Percentiles rank a stretch among this genome's conserved stretches.
Evolutionary conservation across 2,888 invertebrate genomes (phyloP).

Genomic region (Esperia sulphurella): DNA sequence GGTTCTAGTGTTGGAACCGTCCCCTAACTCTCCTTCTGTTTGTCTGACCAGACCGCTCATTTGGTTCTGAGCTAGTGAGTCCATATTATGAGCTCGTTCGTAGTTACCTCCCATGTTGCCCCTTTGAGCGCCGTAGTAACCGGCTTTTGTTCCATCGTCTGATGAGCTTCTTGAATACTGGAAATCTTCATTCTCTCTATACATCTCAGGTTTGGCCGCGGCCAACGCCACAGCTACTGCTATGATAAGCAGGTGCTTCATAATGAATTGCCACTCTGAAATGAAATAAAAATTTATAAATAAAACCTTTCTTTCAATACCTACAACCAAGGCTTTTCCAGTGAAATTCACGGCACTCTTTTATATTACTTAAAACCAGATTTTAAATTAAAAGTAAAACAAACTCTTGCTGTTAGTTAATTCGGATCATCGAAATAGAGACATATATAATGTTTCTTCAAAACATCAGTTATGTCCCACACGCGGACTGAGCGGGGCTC

Average conservation of each 20-base stretch:
- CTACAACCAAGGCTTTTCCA: too few relatives aligned
- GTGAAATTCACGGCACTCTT: too few relatives aligned
- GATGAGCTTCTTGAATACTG: slow-evolving; percentile 70
- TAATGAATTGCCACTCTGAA: slow-evolving; percentile 34
- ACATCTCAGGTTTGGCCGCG: slow-evolving; percentile 56
- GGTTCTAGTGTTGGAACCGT: slow-evolving; percentile 48
- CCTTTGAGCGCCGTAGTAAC: slow-evolving; percentile 68
- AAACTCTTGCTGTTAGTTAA: too few relatives aligned
- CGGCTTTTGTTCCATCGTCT: slow-evolving; percentile 65
- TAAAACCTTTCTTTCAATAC: too few relatives aligned
- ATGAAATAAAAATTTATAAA: slow-evolving; percentile 6
- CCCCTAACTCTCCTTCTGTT: slow-evolving; percentile 66
- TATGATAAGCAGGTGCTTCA: slow-evolving; percentile 51
- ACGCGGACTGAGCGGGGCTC: too few relatives aligned
- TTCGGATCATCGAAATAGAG: too few relatives aligned
- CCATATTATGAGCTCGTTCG: slow-evolving; percentile 74
- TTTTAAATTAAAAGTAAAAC: too few relatives aligned
- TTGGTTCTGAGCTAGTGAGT: slow-evolving; percentile 63
- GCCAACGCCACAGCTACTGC: slow-evolving; percentile 47
- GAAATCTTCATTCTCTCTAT: slow-evolving; percentile 72
- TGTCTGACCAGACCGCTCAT: slow-evolving; percentile 64
- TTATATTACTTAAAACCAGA: too few relatives aligned
- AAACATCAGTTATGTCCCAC: too few relatives aligned
- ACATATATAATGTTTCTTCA: too few relatives aligned
- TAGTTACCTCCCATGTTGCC: slow-evolving; percentile 77